phyloP scores from a whole-genome alignment of 2,888 invertebrate genomes.

The Ligdia adustata region DNA sequence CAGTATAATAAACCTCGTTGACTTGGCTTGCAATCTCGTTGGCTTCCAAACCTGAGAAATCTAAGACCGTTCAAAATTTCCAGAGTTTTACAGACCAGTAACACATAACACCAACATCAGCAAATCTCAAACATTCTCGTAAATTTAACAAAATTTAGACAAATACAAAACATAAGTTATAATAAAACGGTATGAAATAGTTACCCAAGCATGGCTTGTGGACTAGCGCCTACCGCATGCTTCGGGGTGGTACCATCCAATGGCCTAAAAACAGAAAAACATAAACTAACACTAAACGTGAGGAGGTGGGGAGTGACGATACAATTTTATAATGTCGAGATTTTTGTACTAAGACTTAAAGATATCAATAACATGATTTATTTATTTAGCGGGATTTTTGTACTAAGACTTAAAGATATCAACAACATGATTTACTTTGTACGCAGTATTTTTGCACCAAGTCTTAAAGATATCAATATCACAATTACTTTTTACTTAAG shows the following conservation, averaged over 20 bases:
- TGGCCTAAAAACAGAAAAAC: constrained; percentile 86
- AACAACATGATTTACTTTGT: too few species aligned
- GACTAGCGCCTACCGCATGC: constrained; percentile 83
- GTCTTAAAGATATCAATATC: not conserved
- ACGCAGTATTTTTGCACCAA: constrained; percentile 50
- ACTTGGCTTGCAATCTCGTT: too few species aligned
- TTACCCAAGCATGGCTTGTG: constrained; percentile 87
- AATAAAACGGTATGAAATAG: constrained; percentile 63
- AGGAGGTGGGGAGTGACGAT: constrained; percentile 45
- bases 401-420: constrained; percentile 37
- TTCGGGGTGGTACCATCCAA: constrained; percentile 84
- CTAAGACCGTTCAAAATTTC: too few species aligned
- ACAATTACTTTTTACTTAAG: too few species aligned
- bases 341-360: constrained; percentile 46
- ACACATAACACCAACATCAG: too few species aligned
- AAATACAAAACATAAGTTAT: constrained; percentile 28
- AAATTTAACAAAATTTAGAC: too few species aligned
- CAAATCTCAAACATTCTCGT: too few species aligned
- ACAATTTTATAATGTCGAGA: constrained; percentile 35
- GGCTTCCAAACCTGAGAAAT: too few species aligned
- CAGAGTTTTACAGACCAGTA: too few species aligned
- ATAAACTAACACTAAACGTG: constrained; percentile 75
- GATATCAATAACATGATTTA: not conserved
- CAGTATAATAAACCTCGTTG: too few species aligned
- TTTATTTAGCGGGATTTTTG: constrained; percentile 45